Percentiles rank a stretch among this genome's conserved stretches.
Conservation (phyloP, 2,888 invertebrate species). For the Pimpla rufipes region DNA sequence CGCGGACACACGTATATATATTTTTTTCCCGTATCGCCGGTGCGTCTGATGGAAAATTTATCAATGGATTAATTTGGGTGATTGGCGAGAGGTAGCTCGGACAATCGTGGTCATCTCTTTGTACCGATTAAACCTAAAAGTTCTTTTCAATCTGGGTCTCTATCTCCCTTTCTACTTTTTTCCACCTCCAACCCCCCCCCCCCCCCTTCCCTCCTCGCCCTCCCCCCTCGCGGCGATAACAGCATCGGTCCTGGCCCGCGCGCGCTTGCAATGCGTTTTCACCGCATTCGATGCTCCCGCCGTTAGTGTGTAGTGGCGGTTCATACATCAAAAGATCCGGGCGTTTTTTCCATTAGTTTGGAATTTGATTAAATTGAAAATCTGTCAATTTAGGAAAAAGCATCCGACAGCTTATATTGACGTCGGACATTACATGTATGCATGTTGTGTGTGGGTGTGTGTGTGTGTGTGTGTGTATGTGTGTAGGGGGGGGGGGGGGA, state of each 20-base stretch:
- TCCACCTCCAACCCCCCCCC: constrained; percentile 63
- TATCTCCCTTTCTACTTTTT: constrained; percentile 68
- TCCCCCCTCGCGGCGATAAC: constrained; percentile 41
- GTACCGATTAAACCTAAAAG: constrained; percentile 82
- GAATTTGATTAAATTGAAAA: constrained; percentile 85
- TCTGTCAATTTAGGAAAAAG: constrained; percentile 85
- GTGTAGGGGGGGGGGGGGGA: no score
- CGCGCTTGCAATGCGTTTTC: constrained; percentile 64
- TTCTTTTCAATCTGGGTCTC: constrained; percentile 81
- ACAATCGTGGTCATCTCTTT: constrained; percentile 79
- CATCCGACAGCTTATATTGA: constrained; percentile 84
- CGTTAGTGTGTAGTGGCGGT: constrained; percentile 50
- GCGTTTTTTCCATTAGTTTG: constrained; percentile 85
- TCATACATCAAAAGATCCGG: constrained; percentile 82
- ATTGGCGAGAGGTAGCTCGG: constrained; percentile 77
- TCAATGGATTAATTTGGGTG: constrained; percentile 82
- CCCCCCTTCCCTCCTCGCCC: constrained; percentile 36
- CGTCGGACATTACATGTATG: constrained; percentile 71
- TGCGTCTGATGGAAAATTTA: constrained; percentile 81
- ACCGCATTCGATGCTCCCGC: constrained; percentile 61
- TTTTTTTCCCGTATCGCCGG: constrained; percentile 36
- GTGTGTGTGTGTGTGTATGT: no score
- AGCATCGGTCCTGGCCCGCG: constrained; percentile 54
- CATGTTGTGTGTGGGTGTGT: constrained; percentile 34
- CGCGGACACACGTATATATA: neutral